Percentiles rank a stretch among this genome's conserved stretches.
Conservation (phyloP, 2,797 vertebrate species). For the Erithacus rubecula region DNA sequence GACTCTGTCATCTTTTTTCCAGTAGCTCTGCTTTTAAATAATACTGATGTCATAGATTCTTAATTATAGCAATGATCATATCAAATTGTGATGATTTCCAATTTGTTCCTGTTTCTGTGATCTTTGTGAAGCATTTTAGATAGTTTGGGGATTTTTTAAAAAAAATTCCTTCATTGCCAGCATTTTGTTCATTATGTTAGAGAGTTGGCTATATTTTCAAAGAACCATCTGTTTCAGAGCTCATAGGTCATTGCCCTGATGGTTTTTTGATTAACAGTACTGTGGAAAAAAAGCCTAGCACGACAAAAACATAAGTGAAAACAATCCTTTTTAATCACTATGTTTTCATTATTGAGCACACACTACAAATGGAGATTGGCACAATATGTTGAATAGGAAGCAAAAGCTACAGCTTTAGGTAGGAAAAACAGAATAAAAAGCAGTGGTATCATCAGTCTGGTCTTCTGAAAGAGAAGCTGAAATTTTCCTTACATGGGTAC, state of each 20-base stretch:
- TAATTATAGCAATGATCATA: neutral
- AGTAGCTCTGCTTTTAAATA: neutral
- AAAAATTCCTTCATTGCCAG: neutral
- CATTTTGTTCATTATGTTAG: neutral
- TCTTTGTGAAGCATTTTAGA: neutral
- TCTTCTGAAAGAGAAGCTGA: neutral
- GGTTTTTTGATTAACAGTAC: neutral
- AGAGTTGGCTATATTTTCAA: neutral
- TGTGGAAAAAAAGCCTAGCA: neutral
- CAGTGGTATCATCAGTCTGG: neutral
- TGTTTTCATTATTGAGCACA: neutral
- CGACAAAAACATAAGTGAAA: neutral
- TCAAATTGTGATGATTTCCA: neutral
- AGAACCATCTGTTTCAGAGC: constrained; percentile 7
- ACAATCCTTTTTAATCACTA: neutral
- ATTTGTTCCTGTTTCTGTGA: neutral
- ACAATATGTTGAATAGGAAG: neutral
- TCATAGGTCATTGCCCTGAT: neutral
- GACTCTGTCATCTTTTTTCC: neutral
- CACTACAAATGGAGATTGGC: neutral
- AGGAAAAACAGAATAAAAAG: neutral
- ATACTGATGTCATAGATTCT: neutral
- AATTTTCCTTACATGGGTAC: neutral
- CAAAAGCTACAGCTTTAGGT: neutral
- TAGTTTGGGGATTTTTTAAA: neutral